Evolutionary conservation across 2,797 vertebrate genomes (phyloP).

Genomic region (Acestrorhynchus altus): DNA sequence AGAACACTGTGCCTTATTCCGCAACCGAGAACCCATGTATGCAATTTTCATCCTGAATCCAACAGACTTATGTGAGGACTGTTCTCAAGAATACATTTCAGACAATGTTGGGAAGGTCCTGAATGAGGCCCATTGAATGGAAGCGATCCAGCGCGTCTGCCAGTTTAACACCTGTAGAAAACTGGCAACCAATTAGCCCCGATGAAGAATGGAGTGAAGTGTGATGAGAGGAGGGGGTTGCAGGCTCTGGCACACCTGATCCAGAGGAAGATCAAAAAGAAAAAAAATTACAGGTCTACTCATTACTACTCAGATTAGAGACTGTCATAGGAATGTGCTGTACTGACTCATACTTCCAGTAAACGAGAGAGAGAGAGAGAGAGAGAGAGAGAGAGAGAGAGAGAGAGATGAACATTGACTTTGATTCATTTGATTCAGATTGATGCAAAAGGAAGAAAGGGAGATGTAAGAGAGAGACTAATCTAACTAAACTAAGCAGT

Average conservation of each 20-base stretch:
- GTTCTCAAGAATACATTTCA: no score
- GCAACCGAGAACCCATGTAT: no score
- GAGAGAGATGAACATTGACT: neutral
- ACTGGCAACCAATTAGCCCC: neutral
- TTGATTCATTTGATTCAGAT: no score
- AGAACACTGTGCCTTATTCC: no score
- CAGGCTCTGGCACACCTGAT: neutral
- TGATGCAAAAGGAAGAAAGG: neutral
- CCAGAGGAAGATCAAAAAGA: neutral
- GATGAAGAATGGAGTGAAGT: neutral
- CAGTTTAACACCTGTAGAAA: slow-evolving; percentile 20
- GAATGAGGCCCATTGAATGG: slow-evolving; percentile 2
- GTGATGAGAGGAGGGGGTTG: neutral
- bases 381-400: neutral
- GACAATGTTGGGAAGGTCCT: no score
- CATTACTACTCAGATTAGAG: neutral
- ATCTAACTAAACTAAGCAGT: no score
- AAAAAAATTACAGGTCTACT: neutral
- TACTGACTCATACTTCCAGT: neutral
- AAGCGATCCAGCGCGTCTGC: slow-evolving; percentile 6
- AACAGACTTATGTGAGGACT: no score
- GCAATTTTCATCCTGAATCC: no score
- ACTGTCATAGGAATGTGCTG: neutral
- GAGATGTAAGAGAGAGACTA: neutral
- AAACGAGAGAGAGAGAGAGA: neutral